Evolutionary conservation across 2,113 vertebrate species (phyloP), one percentile per base, ranked within the genome.

Genomic region (Pluvialis apricaria): DNA sequence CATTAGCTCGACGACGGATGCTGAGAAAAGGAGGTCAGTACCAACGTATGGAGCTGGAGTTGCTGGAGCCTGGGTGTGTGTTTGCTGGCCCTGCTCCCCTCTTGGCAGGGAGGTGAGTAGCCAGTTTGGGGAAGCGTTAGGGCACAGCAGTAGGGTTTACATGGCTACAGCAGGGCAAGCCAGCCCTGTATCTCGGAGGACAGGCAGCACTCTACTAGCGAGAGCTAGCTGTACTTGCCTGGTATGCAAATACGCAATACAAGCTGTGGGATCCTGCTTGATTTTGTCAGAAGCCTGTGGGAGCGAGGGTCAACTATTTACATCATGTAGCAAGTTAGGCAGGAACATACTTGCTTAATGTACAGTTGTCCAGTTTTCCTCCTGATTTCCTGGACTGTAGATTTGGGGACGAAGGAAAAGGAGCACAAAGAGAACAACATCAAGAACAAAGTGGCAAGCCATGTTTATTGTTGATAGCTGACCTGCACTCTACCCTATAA

Each of bases 211-310:
- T 18, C 45, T 76, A 1, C 26, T 28, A 9, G 44, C 3, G 3
- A 21, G 64, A 66, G 29, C 25, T 55, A 26, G 11, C 76, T 86
- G 68, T 65, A 3, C 64, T 81, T 75, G 38, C 76, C 36, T 45
- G 60, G 32, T 58, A 13, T 0, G 0, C 40, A 54, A 70, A 82
- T 26, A 58, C 4, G 20, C 36, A 29, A 0, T 55, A 52, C 1
- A 4, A 28, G 32, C 52, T 61, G 58, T 65, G 75, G 71, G 52
- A 88, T 94, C 57, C 52, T 89, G 81, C 69, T 72, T 72, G n/a
- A 52, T 7, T 10, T 25, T 6, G 3, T 54, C 24, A 2, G 81
- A 75, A 52, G 7, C 36, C 64, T 86, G 36, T 44, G 60, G 22
- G 36, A 90, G 55, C 47, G 76, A 52, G 61, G 44, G 15, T 85